Conservation (phyloP, 2,888 invertebrate genomes). For the Synergus itoensis region DNA sequence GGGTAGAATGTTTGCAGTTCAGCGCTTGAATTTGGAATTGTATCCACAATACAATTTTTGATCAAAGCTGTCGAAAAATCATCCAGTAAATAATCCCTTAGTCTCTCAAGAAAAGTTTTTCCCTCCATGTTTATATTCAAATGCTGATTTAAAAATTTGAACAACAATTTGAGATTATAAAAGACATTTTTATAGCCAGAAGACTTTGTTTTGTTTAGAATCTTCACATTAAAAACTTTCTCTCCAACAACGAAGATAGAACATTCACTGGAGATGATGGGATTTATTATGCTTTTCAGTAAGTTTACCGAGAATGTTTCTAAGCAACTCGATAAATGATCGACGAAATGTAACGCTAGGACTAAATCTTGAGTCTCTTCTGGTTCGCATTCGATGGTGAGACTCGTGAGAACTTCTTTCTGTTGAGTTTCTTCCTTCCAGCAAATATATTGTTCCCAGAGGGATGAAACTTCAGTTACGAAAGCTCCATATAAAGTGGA, state of each 20-base stretch:
- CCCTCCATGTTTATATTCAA: constrained; percentile 79
- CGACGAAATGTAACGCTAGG: constrained; percentile 74
- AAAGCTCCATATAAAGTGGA: constrained; percentile 78
- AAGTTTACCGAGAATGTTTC: constrained; percentile 81
- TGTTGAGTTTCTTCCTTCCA: constrained; percentile 68
- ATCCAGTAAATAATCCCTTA: constrained; percentile 79
- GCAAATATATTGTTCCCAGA: constrained; percentile 79
- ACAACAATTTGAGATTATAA: constrained; percentile 80
- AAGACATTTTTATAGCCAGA: constrained; percentile 81
- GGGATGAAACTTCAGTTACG: constrained; percentile 76
- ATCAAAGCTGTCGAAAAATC: constrained; percentile 84
- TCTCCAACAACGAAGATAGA: constrained; percentile 77
- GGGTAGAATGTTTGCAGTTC: constrained; percentile 84
- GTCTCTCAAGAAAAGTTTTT: constrained; percentile 79
- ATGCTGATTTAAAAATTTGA: constrained; percentile 81
- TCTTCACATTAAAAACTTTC: constrained; percentile 76
- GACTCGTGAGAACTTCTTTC: constrained; percentile 44
- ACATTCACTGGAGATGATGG: constrained; percentile 80
- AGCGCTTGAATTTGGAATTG: constrained; percentile 87
- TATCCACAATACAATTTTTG: constrained; percentile 86
- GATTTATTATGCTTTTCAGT: constrained; percentile 80
- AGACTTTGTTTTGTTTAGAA: constrained; percentile 72
- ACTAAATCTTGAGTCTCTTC: constrained; percentile 74
- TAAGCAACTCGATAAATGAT: constrained; percentile 79
- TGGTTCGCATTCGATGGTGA: constrained; percentile 61